Evolutionary conservation across 2,888 invertebrate genomes (phyloP).

Genomic region (Deroplatys truncata): DNA sequence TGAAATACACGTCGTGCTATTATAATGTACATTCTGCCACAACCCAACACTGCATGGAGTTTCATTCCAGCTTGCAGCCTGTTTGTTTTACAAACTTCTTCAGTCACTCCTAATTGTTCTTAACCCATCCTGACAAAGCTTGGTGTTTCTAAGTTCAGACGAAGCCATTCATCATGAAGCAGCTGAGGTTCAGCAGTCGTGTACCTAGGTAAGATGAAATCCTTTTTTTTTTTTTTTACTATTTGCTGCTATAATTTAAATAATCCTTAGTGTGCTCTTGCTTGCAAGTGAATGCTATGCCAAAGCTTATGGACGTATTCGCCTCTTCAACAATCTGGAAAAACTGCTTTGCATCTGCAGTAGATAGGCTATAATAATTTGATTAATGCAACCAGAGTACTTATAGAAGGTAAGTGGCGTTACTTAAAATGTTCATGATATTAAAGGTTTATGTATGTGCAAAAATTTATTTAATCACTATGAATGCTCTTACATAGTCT

Average conservation of each 20-base stretch:
- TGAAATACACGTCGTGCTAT: neutral
- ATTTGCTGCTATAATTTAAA: neutral
- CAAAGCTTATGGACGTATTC: neutral
- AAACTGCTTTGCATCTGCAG: neutral
- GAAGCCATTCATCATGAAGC: neutral
- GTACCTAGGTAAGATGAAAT: neutral
- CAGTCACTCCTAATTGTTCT: neutral
- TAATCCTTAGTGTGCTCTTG: neutral
- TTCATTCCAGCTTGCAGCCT: conserved; percentile 18
- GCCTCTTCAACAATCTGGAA: neutral
- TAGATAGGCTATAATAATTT: neutral
- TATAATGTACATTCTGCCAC: neutral
- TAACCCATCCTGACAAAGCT: conserved; percentile 1
- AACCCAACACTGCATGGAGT: neutral
- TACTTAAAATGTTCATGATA: neutral
- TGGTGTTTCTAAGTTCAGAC: conserved; percentile 3
- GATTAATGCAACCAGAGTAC: neutral
- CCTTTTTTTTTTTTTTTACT: neutral
- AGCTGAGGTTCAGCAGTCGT: neutral
- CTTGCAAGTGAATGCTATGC: neutral
- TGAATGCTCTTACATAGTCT: too few relatives aligned
- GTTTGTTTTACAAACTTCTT: conserved; percentile 14
- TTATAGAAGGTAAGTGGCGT: neutral
- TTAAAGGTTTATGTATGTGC: neutral
- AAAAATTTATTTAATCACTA: too few relatives aligned